phyloP scores from a whole-genome alignment of 2,113 vertebrate genomes.

The Xiphorhynchus elegans region DNA sequence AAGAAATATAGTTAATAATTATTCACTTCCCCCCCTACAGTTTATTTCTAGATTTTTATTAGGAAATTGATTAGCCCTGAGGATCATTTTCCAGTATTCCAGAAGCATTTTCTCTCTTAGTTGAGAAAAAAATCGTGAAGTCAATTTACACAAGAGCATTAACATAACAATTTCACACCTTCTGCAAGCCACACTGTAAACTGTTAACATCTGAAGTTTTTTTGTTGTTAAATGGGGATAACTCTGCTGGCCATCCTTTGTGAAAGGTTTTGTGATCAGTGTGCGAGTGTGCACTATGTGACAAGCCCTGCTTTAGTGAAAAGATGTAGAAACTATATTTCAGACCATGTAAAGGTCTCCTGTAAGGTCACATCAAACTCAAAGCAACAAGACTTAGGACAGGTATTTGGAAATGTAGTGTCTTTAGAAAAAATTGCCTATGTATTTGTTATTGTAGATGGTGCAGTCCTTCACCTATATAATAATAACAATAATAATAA shows the following conservation, averaged over 20 bases:
- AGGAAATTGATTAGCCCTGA: background rate
- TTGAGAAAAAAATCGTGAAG: background rate
- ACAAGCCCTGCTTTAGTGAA: background rate
- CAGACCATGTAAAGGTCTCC: background rate
- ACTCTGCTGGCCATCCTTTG: rapidly evolving
- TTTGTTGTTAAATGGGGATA: background rate
- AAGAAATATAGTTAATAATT: background rate
- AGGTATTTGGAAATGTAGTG: background rate
- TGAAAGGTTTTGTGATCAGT: background rate
- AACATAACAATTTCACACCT: background rate
- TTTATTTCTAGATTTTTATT: background rate
- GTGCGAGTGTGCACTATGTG: background rate
- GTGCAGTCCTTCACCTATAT: background rate
- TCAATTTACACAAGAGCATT: background rate
- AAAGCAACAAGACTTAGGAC: background rate
- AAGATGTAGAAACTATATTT: background rate
- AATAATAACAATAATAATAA: background rate
- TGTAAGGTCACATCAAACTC: background rate
- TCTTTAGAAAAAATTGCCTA: background rate
- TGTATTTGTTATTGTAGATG: background rate
- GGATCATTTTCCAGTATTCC: background rate
- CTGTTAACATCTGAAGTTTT: background rate
- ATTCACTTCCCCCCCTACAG: background rate
- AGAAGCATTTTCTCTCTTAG: background rate
- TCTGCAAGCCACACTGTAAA: background rate